A percentile compares a stretch with the other conserved stretches of the same genome.
phyloP scores from a whole-genome alignment of 2,797 vertebrate genomes.

The Toxotes lorentzi region DNA sequence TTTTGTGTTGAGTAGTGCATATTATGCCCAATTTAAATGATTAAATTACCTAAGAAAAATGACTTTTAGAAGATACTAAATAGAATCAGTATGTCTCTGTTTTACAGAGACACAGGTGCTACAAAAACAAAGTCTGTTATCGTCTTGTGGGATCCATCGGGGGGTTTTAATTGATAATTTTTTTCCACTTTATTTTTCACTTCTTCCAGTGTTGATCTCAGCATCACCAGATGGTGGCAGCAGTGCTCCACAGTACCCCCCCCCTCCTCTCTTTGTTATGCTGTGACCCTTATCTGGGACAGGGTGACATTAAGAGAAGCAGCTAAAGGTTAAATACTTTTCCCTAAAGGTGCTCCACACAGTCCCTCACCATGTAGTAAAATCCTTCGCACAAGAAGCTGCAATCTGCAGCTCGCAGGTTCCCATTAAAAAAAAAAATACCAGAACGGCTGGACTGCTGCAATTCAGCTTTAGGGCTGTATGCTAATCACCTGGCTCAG shows the following conservation, averaged over 20 bases:
- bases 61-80: too few relatives aligned
- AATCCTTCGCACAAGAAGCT: slow-evolving; percentile 17
- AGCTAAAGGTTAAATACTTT: slow-evolving; percentile 83
- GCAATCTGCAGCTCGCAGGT: too few relatives aligned
- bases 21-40: too few relatives aligned
- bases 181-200: neutral
- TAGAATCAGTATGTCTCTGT: too few relatives aligned
- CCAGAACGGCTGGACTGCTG: neutral
- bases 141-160: too few relatives aligned
- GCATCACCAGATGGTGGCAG: slow-evolving; percentile 74
- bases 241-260: slow-evolving; percentile 61
- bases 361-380: slow-evolving; percentile 50
- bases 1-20: too few relatives aligned
- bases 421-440: too few relatives aligned
- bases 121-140: too few relatives aligned
- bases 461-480: slow-evolving; percentile 35
- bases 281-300: slow-evolving; percentile 61
- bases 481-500: slow-evolving; percentile 52
- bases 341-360: slow-evolving; percentile 68
- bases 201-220: neutral
- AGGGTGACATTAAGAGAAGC: slow-evolving; percentile 76
- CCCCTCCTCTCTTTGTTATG: neutral
- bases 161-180: too few relatives aligned
- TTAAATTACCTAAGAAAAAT: too few relatives aligned
- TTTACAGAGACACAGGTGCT: too few relatives aligned